Evolutionary conservation across 35 echinoderm and acorn worm genomes (phyloP), one percentile per base, ranked within the genome.

Genomic region (Stichopus chloronotus): DNA sequence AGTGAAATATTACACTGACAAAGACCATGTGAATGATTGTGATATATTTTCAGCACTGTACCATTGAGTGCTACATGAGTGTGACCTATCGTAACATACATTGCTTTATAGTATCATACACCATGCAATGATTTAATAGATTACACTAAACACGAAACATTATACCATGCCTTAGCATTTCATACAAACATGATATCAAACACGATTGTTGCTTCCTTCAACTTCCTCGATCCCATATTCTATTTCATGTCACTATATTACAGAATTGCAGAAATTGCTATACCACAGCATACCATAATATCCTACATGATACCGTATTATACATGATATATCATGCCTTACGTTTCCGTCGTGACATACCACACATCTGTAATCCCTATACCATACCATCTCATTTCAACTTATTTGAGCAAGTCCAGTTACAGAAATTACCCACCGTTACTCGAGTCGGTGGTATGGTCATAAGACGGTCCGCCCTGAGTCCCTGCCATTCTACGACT

Each of bases 391-490:
- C 9, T 54, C 5, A 13, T 69, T 7, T 1, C 21, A 53, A 30
- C 57, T 88, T 12, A 12, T 4, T 14, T 68, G 58, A 63, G 87
- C 4, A 63, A 22, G 54, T 87, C 52, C 25, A 17, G 12, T 56
- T 5, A 55, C 4, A 21, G 57, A 88, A 43, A 12, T 21, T 43
- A 21, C 82, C 53, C 57, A 85, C 82, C 82, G n/a, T 85, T 56
- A n/a, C 55, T 69, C 16, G 58, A 65, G 23, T 88, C 87, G 25
- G 87, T 22, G 13, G 87, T 88, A 23, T 88, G 87, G 59, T 88
- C 87, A 71, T 88, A 88, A 8, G 6, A 17, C 17, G 87, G 87
- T 60, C 87, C 59, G 5, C 87, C 87, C 16, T 13, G 20, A 5
- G 17, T 22, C 20, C 87, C 61, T 12, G 87, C 87, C 20, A 71